These are phyloP conservation scores for Drosophila acutilabella DNA, from an alignment of 2,888 invertebrate species.

Conservation along the genomic window DNA sequence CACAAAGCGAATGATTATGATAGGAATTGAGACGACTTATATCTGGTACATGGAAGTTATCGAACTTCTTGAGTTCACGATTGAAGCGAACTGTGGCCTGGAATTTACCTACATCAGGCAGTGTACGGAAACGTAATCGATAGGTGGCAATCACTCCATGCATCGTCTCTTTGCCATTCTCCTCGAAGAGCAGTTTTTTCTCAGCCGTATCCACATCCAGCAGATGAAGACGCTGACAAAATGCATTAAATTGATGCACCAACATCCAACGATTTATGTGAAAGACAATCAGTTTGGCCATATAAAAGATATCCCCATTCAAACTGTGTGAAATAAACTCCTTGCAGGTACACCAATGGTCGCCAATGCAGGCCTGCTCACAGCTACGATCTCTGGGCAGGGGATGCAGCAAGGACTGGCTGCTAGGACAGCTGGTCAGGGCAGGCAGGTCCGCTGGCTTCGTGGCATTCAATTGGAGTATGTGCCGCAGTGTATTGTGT, in stretches of 20 bases:
- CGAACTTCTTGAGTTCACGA: slow-evolving; percentile 72
- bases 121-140: slow-evolving; percentile 87
- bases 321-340: slow-evolving; percentile 84
- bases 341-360: slow-evolving; percentile 91
- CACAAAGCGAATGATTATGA: slow-evolving; percentile 85
- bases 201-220: slow-evolving; percentile 39
- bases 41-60: slow-evolving; percentile 85
- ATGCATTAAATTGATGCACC: neutral
- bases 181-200: slow-evolving; percentile 25
- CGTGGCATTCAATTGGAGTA: slow-evolving; percentile 85
- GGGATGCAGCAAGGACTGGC: slow-evolving; percentile 88
- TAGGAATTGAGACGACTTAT: slow-evolving; percentile 87
- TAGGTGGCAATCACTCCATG: slow-evolving; percentile 29
- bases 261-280: slow-evolving; percentile 63
- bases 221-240: slow-evolving; percentile 42
- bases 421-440: slow-evolving; percentile 86
- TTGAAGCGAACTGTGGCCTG: slow-evolving; percentile 88
- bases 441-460: slow-evolving; percentile 68
- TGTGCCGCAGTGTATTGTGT: slow-evolving; percentile 88
- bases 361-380: slow-evolving; percentile 87
- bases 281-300: slow-evolving; percentile 73
- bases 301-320: slow-evolving; percentile 65
- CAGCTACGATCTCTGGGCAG: slow-evolving; percentile 88
- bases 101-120: slow-evolving; percentile 87
- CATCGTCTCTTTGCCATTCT: slow-evolving; percentile 5